phyloP scores from a whole-genome alignment of 2,797 vertebrate species.

The Gymnodraco acuticeps region DNA sequence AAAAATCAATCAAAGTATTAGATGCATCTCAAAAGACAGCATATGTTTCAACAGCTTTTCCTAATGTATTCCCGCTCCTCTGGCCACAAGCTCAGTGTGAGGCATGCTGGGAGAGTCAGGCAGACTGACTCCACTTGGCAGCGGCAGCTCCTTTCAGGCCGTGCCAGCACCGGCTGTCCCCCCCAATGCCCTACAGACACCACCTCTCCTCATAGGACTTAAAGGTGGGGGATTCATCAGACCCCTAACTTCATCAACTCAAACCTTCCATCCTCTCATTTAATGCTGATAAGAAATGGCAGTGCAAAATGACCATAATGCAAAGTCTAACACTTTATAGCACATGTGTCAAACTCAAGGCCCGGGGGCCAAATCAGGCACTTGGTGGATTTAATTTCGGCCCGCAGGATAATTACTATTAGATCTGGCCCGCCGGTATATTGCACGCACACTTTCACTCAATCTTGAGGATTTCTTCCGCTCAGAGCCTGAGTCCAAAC shows the following conservation, averaged over 20 bases:
- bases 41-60: slow-evolving; percentile 72
- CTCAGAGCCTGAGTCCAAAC: too few relatives aligned
- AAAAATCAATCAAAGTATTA: slow-evolving; percentile 53
- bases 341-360: too few relatives aligned
- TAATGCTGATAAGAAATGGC: neutral
- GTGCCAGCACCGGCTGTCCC: slow-evolving; percentile 73
- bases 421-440: too few relatives aligned
- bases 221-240: slow-evolving; percentile 13
- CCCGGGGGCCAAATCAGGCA: too few relatives aligned
- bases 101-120: slow-evolving; percentile 66
- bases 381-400: too few relatives aligned
- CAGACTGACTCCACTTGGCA: slow-evolving; percentile 82
- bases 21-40: slow-evolving; percentile 36
- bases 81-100: slow-evolving; percentile 56
- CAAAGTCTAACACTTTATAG: neutral
- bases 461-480: too few relatives aligned
- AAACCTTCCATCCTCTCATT: neutral
- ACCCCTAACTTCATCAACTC: neutral
- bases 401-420: too few relatives aligned
- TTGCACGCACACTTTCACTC: too few relatives aligned
- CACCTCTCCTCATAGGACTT: slow-evolving; percentile 29
- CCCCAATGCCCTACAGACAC: slow-evolving; percentile 31
- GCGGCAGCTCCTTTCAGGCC: slow-evolving; percentile 72
- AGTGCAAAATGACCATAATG: neutral
- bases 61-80: slow-evolving; percentile 67